phyloP scores from a whole-genome alignment of 2,797 vertebrate species.

The Paguma larvata region DNA sequence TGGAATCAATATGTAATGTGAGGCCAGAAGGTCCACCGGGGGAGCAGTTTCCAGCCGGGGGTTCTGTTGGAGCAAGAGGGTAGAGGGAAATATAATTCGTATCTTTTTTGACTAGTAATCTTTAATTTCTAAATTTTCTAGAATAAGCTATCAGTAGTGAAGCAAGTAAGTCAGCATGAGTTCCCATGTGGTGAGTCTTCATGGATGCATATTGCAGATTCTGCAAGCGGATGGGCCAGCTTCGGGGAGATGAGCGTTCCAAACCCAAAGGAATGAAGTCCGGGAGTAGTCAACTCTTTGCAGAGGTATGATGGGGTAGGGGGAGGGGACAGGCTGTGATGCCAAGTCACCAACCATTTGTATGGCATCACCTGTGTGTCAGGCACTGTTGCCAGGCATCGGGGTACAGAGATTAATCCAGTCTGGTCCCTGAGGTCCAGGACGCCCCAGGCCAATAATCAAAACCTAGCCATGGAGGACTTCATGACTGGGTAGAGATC shows the following conservation, averaged over 20 bases:
- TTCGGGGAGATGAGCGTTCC: not conserved
- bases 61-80: not conserved
- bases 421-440: not conserved
- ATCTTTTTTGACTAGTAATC: not conserved
- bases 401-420: not conserved
- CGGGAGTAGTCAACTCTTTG: not conserved
- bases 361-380: not conserved
- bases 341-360: not conserved
- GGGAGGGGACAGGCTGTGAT: not conserved
- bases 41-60: not conserved
- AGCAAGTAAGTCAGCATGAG: not conserved
- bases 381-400: not conserved
- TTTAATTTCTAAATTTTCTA: conserved; percentile 50
- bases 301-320: not conserved
- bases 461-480: not conserved
- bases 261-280: not conserved
- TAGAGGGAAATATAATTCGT: not conserved
- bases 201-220: not conserved
- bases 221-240: not conserved
- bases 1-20: not conserved
- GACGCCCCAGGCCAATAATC: not conserved
- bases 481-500: not conserved
- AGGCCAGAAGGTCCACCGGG: not conserved
- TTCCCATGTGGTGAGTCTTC: not conserved
- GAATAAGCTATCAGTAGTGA: not conserved